A percentile compares a stretch with the other conserved stretches of the same genome.
Conservation (phyloP, 2,113 vertebrate species). For the Scalopus aquaticus region DNA sequence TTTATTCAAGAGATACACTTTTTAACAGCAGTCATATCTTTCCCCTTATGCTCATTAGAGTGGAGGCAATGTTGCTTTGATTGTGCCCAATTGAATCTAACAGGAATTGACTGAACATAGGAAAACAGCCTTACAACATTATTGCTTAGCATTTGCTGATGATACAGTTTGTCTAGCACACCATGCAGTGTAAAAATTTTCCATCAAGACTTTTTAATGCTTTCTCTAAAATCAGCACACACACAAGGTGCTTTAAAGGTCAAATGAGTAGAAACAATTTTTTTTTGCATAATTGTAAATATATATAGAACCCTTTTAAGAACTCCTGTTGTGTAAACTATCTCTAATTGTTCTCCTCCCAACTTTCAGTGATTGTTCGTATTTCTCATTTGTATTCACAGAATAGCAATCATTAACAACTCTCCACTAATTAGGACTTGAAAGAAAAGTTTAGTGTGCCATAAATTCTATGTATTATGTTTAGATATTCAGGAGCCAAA, state of each 20-base stretch:
- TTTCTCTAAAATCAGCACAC: conserved; percentile 75
- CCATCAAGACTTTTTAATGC: conserved; percentile 75
- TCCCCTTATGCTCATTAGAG: conserved; percentile 73
- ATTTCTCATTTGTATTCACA: conserved; percentile 76
- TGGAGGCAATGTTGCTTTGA: conserved; percentile 61
- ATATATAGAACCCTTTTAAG: conserved; percentile 56
- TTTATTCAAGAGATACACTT: conserved; percentile 50
- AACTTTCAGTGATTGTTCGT: conserved; percentile 70
- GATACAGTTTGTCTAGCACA: conserved; percentile 66
- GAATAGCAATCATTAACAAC: conserved; percentile 69
- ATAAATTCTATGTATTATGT: background rate
- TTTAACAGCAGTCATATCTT: conserved; percentile 56
- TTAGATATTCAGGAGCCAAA: background rate
- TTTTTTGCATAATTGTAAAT: conserved; percentile 77
- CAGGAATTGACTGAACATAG: conserved; percentile 66
- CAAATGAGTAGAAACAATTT: conserved; percentile 70
- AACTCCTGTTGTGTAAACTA: conserved; percentile 72
- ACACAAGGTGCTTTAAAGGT: conserved; percentile 76
- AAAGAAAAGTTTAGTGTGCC: background rate
- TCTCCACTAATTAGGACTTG: background rate
- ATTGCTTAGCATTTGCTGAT: conserved; percentile 80
- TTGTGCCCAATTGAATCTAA: conserved; percentile 74
- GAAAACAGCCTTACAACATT: conserved; percentile 70
- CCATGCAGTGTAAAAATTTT: conserved; percentile 69
- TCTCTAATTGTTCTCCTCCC: conserved; percentile 74